A percentile compares a stretch with the other conserved stretches of the same genome.
Conservation (phyloP, 1,140 invertebrate genomes). For the Harpegnathos saltator region DNA sequence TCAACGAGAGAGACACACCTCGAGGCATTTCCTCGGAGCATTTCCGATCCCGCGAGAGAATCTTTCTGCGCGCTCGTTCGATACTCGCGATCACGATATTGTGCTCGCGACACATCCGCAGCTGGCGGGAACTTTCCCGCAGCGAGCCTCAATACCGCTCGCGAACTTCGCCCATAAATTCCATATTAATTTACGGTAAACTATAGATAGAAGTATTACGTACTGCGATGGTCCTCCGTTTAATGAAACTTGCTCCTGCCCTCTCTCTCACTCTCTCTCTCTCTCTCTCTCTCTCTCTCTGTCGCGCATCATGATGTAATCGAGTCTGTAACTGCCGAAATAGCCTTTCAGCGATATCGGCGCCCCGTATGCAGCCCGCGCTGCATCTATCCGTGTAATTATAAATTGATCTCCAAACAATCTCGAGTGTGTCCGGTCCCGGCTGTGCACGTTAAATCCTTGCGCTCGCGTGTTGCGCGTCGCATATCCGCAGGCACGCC, state of each 20-base stretch:
- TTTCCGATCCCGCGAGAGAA: neutral
- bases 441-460: slow-evolving; percentile 2
- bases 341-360: slow-evolving; percentile 36
- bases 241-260: slow-evolving; percentile 63
- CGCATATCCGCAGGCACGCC: neutral
- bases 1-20: neutral
- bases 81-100: slow-evolving; percentile 26
- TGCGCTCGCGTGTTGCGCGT: neutral
- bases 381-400: slow-evolving; percentile 24
- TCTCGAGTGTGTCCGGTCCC: neutral
- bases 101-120: slow-evolving; percentile 44
- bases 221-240: slow-evolving; percentile 33
- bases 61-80: slow-evolving; percentile 5
- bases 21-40: neutral
- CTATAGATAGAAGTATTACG: slow-evolving; percentile 57
- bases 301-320: slow-evolving; percentile 44
- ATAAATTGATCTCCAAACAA: slow-evolving; percentile 38
- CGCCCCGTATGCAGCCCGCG: neutral
- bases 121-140: slow-evolving; percentile 54
- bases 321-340: slow-evolving; percentile 25
- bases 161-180: slow-evolving; percentile 70
- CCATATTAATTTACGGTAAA: slow-evolving; percentile 70
- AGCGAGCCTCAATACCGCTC: slow-evolving; percentile 61
- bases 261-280: neutral
- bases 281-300: neutral